Evolutionary conservation across 1,140 invertebrate species (phyloP), one percentile per base, ranked within the genome.

Genomic region (Limonius californicus): DNA sequence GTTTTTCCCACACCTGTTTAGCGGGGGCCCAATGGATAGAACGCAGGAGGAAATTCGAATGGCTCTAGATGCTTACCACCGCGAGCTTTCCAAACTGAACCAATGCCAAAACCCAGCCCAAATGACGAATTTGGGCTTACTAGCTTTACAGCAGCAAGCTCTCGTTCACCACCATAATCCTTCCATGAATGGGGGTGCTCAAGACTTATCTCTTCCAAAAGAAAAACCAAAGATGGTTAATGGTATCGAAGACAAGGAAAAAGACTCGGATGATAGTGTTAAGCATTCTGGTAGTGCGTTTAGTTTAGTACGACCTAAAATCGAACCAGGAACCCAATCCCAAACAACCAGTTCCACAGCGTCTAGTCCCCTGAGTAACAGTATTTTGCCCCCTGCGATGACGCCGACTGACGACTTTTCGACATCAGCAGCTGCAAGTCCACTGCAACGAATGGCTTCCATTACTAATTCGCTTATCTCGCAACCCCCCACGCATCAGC

Each of bases 401-500:
- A 88, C 86, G 32, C 84, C 86, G 0, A 86, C 81, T 53, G 90
- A 92, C 65, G 91, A 92, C 73, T 90, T 91, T 65, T 84, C 85
- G 6, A 83, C 82, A 61, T 85, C 86, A 1, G 88, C 90, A 1
- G 89, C 90, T 0, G 92, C 91, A 1, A 96, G 93, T 73, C 95
- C 96, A 0, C 80, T 98, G 12, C 95, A 98, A 76, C 81, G 95
- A 68, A 98, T 98, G 94, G 95, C 96, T 54, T 97, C 93, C 58
- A 98, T 98, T 64, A 98, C 95, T 19, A 98, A 98, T 74, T 95
- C 94, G 57, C 81, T 97, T 63, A 94, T 96, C 70, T 93, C 94
- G 55, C 94, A 96, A 80, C 90, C 91, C 54, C 86, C 92, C 32
- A 86, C 89, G 54, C 89, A 89, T 63, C 87, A 89, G 11, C 89